These are phyloP conservation scores for cattle (Bos taurus) DNA, from an alignment of 2,113 vertebrate species.

Conservation along the genomic window DNA sequence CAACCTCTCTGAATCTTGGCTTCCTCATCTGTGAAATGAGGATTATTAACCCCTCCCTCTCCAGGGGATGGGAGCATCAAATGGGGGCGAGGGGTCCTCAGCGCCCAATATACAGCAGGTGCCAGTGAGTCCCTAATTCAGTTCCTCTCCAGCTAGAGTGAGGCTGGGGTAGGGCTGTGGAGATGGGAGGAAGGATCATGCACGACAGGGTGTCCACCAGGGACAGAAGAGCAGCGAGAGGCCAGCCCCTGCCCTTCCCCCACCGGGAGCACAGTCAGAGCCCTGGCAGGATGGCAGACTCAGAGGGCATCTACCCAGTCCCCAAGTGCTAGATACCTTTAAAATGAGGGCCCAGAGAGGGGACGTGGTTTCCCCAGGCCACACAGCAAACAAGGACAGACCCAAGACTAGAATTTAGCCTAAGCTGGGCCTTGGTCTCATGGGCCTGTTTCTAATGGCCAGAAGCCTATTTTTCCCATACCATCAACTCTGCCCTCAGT, in stretches of 20 bases:
- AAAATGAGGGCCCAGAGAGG: not conserved
- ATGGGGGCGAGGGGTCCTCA: not conserved
- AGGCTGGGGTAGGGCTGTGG: not conserved
- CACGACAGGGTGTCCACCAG: no score
- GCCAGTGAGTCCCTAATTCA: not conserved
- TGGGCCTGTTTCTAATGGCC: not conserved
- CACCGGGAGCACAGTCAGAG: accelerated
- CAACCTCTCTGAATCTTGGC: not conserved
- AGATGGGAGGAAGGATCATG: not conserved
- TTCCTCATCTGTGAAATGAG: not conserved
- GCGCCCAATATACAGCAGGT: not conserved
- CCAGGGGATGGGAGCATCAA: not conserved
- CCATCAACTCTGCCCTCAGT: not conserved
- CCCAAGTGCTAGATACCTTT: not conserved
- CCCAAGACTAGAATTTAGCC: not conserved
- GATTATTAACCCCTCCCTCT: not conserved
- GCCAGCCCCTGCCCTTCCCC: not conserved
- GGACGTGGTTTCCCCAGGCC: no score
- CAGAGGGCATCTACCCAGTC: not conserved
- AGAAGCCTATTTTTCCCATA: not conserved
- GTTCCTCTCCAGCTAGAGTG: not conserved
- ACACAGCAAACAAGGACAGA: not conserved
- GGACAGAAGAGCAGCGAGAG: not conserved
- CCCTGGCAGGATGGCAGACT: not conserved
- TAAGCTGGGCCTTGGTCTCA: not conserved